Conservation (phyloP, 2,113 vertebrate species). For the Nansenia antarctica region DNA sequence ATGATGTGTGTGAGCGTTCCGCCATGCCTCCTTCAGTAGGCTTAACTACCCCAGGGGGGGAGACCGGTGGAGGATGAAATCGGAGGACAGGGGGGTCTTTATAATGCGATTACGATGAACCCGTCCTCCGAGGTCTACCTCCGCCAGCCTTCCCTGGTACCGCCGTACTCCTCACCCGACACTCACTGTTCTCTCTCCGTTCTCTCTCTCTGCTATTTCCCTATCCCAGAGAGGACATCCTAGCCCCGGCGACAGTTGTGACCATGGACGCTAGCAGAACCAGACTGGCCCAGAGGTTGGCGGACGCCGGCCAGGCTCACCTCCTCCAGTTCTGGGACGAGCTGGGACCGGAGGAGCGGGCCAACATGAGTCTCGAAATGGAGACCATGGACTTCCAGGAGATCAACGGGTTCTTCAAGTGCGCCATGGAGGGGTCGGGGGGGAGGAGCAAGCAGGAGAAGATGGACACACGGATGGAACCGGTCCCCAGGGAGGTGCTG, state of each 20-base stretch:
- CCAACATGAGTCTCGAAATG: conserved; percentile 73
- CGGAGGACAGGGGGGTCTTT: too few relatives aligned
- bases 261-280: conserved; percentile 69
- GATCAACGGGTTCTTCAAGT: conserved; percentile 82
- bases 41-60: too few relatives aligned
- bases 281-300: conserved; percentile 64
- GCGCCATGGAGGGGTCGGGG: conserved; percentile 73
- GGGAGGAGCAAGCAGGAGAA: conserved; percentile 68
- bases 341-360: conserved; percentile 71
- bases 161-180: too few relatives aligned
- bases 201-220: neutral
- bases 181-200: neutral
- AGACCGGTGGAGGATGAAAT: too few relatives aligned
- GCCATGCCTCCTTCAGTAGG: too few relatives aligned
- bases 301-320: conserved; percentile 80
- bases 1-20: too few relatives aligned
- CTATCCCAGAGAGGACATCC: neutral
- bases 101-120: too few relatives aligned
- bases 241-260: neutral
- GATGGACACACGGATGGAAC: conserved; percentile 85
- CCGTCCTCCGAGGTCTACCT: too few relatives aligned
- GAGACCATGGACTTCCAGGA: conserved; percentile 81
- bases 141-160: too few relatives aligned
- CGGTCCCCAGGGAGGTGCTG: conserved; percentile 85
- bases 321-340: conserved; percentile 85